Evolutionary conservation across 2,888 invertebrate genomes (phyloP).

Genomic region (Clitarchus hookeri): DNA sequence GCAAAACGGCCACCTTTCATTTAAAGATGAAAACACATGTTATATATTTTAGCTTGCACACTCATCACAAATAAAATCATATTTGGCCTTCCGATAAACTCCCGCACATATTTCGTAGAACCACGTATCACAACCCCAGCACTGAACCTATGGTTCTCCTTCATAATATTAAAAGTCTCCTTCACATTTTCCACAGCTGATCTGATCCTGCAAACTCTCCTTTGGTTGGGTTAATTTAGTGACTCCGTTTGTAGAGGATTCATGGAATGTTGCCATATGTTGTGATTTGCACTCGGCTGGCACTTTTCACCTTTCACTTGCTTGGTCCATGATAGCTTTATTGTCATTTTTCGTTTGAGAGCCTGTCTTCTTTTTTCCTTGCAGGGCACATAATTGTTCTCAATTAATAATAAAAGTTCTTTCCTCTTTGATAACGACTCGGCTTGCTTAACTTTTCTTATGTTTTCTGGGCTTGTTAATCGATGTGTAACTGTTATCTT

Average conservation of each 20-base stretch:
- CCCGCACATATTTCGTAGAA: background rate
- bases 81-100: no score
- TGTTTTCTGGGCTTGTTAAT: conserved; percentile 11
- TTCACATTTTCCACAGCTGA: background rate
- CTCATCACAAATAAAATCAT: no score
- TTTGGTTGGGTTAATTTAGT: background rate
- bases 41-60: no score
- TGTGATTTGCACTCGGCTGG: background rate
- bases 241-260: background rate
- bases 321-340: background rate
- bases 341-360: background rate
- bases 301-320: background rate
- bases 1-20: background rate
- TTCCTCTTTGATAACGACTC: background rate
- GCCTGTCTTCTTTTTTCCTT: background rate
- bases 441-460: conserved; percentile 1
- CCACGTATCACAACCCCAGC: background rate
- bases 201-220: background rate
- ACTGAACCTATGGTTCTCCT: background rate
- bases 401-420: background rate
- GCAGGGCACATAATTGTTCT: background rate
- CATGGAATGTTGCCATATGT: background rate
- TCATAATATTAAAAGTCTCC: background rate
- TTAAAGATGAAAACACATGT: no score
- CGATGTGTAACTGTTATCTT: background rate